Evolutionary conservation across 64 coral and sea anemone genomes (phyloP).

Genomic region (Actinia tenebrosa): DNA sequence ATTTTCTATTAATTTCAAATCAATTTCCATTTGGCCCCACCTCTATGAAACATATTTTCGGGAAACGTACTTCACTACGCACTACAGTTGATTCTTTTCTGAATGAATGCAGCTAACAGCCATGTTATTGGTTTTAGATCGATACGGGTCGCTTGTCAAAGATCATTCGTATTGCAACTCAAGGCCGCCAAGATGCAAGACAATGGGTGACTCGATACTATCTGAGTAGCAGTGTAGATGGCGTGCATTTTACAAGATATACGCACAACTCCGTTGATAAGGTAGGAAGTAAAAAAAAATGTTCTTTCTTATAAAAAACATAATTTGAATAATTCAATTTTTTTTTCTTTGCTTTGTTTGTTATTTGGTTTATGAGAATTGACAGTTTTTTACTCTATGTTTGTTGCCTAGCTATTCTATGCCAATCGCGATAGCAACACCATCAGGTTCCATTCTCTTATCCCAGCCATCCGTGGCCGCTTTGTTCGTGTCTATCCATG

Average conservation of each 20-base stretch:
- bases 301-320: too few relatives aligned
- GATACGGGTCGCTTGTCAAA: slow-evolving; percentile 32
- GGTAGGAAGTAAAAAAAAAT: neutral
- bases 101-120: neutral
- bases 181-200: slow-evolving; percentile 28
- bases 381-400: neutral
- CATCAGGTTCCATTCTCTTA: slow-evolving; percentile 41
- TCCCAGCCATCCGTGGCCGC: slow-evolving; percentile 51
- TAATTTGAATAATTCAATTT: too few relatives aligned
- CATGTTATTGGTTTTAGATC: slow-evolving; percentile 16
- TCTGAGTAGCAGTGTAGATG: slow-evolving; percentile 41
- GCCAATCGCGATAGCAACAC: slow-evolving; percentile 54
- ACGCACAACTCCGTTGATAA: slow-evolving; percentile 34
- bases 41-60: too few relatives aligned
- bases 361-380: neutral
- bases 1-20: too few relatives aligned
- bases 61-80: too few relatives aligned
- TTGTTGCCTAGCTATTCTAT: slow-evolving; percentile 32
- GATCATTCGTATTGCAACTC: slow-evolving; percentile 52
- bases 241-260: slow-evolving; percentile 51
- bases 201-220: slow-evolving; percentile 45
- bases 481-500: slow-evolving; percentile 45
- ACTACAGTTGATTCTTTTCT: too few relatives aligned
- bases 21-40: too few relatives aligned
- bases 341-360: neutral